A percentile compares a stretch with the other conserved stretches of the same genome.
These are phyloP conservation scores for Lagocephalus sceleratus DNA, from an alignment of 2,797 vertebrate species.

Conservation along the genomic window DNA sequence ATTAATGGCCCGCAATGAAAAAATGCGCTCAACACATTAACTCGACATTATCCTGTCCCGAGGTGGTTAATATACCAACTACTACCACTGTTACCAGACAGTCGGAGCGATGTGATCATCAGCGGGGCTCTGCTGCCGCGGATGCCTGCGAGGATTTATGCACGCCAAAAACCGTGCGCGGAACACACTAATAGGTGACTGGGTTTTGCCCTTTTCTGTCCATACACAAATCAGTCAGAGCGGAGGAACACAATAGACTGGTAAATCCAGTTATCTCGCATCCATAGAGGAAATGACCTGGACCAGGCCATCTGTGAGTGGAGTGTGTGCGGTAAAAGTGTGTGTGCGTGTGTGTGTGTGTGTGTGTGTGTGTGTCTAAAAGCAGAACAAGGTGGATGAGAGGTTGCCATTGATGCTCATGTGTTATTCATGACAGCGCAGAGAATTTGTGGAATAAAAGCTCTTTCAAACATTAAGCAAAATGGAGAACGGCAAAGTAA, in stretches of 20 bases:
- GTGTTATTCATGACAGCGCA: conserved; percentile 72
- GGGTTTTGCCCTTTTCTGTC: conserved; percentile 56
- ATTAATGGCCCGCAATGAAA: conserved; percentile 61
- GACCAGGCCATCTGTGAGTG: conserved; percentile 68
- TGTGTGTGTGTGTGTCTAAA: conserved; percentile 12
- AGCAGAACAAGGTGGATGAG: conserved; percentile 37
- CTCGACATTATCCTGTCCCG: conserved; percentile 63
- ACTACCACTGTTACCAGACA: conserved; percentile 45
- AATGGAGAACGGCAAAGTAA: conserved; percentile 36
- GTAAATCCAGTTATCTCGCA: conserved; percentile 79
- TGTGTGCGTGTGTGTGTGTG: conserved; percentile 11
- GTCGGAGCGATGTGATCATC: conserved; percentile 39
- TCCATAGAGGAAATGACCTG: conserved; percentile 74
- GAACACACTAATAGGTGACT: conserved; percentile 38
- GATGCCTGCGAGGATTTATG: conserved; percentile 28
- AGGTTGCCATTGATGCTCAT: conserved; percentile 58
- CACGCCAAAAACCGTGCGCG: conserved; percentile 4
- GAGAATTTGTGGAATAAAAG: conserved; percentile 71
- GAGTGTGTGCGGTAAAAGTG: conserved; percentile 20
- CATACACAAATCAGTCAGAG: conserved; percentile 77
- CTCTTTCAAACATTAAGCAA: conserved; percentile 70
- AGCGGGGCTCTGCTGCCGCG: conserved; percentile 23
- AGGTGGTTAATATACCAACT: conserved; percentile 63
- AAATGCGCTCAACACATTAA: conserved; percentile 66
- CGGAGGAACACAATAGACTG: conserved; percentile 72